These are phyloP conservation scores for Lasioglossum morio DNA, from an alignment of 2,888 invertebrate species.

Conservation along the genomic window DNA sequence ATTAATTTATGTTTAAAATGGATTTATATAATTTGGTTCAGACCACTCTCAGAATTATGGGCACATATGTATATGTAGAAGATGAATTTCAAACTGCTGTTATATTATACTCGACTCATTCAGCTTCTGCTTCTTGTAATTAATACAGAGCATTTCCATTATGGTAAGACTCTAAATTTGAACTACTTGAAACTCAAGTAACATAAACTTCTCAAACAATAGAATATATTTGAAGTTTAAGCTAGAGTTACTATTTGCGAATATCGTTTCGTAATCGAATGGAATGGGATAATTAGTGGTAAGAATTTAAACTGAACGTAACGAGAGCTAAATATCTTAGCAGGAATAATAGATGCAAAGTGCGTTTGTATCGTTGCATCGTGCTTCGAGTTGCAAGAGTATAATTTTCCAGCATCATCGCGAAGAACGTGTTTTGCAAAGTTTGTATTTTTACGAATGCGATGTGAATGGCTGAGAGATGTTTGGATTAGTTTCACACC, in stretches of 20 bases:
- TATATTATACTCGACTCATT: not conserved
- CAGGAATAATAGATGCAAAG: constrained; percentile 2
- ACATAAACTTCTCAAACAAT: not conserved
- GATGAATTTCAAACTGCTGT: not conserved
- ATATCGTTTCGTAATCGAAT: not conserved
- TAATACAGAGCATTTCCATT: not conserved
- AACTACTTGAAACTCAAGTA: not conserved
- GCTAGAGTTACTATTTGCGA: not conserved
- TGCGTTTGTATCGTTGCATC: not conserved
- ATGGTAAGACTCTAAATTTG: not conserved
- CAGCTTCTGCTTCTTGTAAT: not conserved
- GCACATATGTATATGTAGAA: too few relatives aligned
- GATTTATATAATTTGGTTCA: too few relatives aligned
- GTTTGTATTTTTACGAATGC: not conserved
- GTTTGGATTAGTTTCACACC: not conserved
- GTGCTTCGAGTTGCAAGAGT: not conserved
- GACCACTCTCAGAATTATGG: too few relatives aligned
- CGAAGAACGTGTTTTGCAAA: not conserved
- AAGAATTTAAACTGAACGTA: not conserved
- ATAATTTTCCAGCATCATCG: not conserved
- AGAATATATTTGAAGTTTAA: not conserved
- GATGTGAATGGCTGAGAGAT: not conserved
- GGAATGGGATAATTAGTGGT: not conserved
- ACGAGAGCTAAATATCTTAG: constrained; percentile 4
- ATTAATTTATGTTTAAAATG: too few relatives aligned